phyloP scores from a whole-genome alignment of 2,797 vertebrate genomes.

The Phalloptychus januarius region DNA sequence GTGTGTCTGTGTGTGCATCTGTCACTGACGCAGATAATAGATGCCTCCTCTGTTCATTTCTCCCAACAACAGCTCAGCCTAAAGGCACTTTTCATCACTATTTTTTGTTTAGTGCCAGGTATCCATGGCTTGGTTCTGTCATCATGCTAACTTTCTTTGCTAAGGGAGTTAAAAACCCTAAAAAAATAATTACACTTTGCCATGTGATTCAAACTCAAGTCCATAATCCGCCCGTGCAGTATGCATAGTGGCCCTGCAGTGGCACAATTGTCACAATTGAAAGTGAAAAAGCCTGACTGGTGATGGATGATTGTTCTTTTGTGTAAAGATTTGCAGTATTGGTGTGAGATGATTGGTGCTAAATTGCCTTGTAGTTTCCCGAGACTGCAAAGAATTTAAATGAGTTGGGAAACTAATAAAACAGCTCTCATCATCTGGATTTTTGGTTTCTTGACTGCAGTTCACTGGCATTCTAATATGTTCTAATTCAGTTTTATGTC shows the following conservation, averaged over 20 bases:
- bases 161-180: constrained; percentile 28
- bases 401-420: neutral
- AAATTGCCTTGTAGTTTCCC: constrained; percentile 26
- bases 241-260: constrained; percentile 26
- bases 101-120: constrained; percentile 50
- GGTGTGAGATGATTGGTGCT: constrained; percentile 51
- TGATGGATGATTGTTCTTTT: constrained; percentile 48
- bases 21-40: constrained; percentile 59
- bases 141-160: constrained; percentile 30
- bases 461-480: neutral
- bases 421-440: neutral
- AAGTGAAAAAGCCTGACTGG: constrained; percentile 36
- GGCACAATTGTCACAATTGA: constrained; percentile 30
- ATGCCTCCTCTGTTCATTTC: constrained; percentile 66
- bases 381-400: neutral
- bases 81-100: constrained; percentile 71
- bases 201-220: constrained; percentile 54
- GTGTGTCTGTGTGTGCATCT: constrained; percentile 50
- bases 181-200: constrained; percentile 40
- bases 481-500: neutral
- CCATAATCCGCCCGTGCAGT: constrained; percentile 40
- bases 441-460: neutral
- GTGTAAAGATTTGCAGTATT: constrained; percentile 39
- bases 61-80: constrained; percentile 60
- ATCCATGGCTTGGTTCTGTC: constrained; percentile 41